These are phyloP conservation scores for Odocoileus hemionus DNA, from an alignment of 2,113 vertebrate species.

Conservation along the genomic window DNA sequence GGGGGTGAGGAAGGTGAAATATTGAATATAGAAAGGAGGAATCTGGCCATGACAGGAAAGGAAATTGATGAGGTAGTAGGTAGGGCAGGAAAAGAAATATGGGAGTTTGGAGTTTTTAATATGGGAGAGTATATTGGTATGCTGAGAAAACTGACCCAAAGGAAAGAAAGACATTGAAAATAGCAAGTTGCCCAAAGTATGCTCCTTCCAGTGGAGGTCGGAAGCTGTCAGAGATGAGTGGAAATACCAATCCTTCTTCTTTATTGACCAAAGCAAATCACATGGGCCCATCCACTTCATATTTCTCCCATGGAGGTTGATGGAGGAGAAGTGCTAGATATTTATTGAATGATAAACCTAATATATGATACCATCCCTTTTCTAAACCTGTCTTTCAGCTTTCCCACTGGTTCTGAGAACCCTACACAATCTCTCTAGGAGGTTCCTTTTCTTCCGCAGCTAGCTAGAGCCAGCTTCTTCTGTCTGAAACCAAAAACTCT, in stretches of 20 bases:
- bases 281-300: neutral
- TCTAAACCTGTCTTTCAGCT: neutral
- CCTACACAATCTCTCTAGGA: neutral
- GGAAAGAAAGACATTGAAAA: neutral
- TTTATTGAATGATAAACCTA: neutral
- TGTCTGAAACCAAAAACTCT: neutral
- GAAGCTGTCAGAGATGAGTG: neutral
- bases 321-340: neutral
- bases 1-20: neutral
- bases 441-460: neutral
- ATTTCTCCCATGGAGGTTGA: neutral
- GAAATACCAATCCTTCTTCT: neutral
- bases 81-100: neutral
- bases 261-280: neutral
- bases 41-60: neutral
- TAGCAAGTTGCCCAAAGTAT: neutral
- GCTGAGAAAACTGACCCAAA: neutral
- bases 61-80: neutral
- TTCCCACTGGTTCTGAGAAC: neutral
- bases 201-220: neutral
- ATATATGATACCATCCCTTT: neutral
- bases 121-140: neutral
- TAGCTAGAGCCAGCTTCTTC: neutral
- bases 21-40: neutral
- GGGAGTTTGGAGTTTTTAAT: neutral